Conservation (phyloP, 2,113 vertebrate genomes). For the Urocitellus parryii region DNA sequence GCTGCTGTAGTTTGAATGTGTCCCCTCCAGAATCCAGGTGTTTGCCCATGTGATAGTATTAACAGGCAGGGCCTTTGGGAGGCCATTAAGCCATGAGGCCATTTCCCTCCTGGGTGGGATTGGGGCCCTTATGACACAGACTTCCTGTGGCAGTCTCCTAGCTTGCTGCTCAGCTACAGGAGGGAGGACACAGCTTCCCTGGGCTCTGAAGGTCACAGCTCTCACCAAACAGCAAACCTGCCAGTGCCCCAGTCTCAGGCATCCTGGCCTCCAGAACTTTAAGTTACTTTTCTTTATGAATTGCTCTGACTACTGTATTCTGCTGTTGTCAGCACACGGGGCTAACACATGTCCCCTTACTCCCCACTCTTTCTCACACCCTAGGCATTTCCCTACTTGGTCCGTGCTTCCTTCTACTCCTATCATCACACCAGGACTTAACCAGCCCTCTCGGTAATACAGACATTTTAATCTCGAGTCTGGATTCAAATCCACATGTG, state of each 20-base stretch:
- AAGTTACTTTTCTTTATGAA: background rate
- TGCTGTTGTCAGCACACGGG: background rate
- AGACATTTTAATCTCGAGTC: background rate
- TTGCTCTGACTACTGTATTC: background rate
- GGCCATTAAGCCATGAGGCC: background rate
- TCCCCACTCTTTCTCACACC: background rate
- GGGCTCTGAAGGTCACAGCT: no score
- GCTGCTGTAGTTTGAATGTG: background rate
- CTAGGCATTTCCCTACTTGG: background rate
- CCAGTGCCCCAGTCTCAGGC: background rate
- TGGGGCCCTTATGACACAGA: background rate
- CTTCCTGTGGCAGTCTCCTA: background rate
- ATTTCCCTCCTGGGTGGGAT: background rate
- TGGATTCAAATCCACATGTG: background rate
- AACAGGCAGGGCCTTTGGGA: background rate
- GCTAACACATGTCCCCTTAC: background rate
- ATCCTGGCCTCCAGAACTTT: background rate
- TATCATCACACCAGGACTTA: background rate
- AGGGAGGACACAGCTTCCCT: background rate
- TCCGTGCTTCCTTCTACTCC: background rate
- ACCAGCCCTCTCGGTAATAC: background rate
- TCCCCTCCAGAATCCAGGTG: no score
- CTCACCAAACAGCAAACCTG: background rate
- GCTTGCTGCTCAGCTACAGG: background rate
- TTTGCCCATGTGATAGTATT: background rate